Percentiles rank a stretch among this genome's conserved stretches.
These are phyloP conservation scores for Macroteleia sp. DNA, from an alignment of 2,888 invertebrate species.

Conservation along the genomic window DNA sequence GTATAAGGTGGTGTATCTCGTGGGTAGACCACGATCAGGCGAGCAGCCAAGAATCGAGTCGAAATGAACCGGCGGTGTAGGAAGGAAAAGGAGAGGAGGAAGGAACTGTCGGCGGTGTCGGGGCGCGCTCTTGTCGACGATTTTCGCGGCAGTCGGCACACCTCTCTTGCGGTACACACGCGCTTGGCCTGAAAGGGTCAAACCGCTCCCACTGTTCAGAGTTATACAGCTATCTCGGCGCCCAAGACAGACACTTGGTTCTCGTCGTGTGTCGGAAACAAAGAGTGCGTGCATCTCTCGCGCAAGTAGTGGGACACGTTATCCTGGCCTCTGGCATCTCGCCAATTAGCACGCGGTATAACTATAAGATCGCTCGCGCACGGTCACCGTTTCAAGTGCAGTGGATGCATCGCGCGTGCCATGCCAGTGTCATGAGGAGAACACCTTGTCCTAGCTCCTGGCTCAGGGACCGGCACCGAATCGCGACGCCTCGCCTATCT, in stretches of 20 bases:
- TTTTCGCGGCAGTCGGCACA: conserved; percentile 62
- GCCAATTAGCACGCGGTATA: conserved; percentile 57
- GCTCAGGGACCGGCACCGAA: conserved; percentile 34
- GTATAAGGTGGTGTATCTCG: too few species aligned
- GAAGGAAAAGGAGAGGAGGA: conserved; percentile 57
- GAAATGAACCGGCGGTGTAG: conserved; percentile 35
- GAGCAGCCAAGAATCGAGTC: background rate
- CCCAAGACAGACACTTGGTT: background rate
- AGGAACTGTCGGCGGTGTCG: conserved; percentile 39
- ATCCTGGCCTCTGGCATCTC: conserved; percentile 46
- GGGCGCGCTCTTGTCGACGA: conserved; percentile 44
- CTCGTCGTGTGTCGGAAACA: conserved; percentile 3
- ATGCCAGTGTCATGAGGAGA: conserved; percentile 64
- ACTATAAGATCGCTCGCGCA: conserved; percentile 67
- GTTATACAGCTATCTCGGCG: conserved; percentile 1
- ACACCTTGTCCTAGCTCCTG: conserved; percentile 45
- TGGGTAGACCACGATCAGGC: too few species aligned
- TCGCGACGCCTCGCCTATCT: background rate
- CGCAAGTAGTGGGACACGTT: conserved; percentile 29
- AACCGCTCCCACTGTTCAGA: conserved; percentile 53
- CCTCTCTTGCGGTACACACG: conserved; percentile 54
- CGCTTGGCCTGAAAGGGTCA: conserved; percentile 52
- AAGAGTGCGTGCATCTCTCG: conserved; percentile 5
- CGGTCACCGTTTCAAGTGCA: conserved; percentile 74
- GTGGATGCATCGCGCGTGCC: conserved; percentile 70